Evolutionary conservation across 2,797 vertebrate genomes (phyloP).

Genomic region (Chaunax sp.): DNA sequence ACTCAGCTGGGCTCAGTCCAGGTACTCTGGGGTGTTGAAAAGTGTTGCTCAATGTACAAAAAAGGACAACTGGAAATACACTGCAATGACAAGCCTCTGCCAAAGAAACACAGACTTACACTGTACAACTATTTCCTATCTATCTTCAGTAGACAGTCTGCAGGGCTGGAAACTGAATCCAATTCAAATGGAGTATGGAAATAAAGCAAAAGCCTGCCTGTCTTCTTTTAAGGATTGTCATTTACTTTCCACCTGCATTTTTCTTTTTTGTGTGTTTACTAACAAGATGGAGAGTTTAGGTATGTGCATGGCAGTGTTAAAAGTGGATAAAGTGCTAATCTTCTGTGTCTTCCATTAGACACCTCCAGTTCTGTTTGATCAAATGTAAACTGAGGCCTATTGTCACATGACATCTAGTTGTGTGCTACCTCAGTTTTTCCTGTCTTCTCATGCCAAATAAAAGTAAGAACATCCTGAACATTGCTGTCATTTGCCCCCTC

Average conservation of each 20-base stretch:
- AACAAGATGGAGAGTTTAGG: not conserved
- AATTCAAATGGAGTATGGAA: not conserved
- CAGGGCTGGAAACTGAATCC: not conserved
- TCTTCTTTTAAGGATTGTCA: not conserved
- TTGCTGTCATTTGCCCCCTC: not conserved
- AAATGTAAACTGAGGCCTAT: not conserved
- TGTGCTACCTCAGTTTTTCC: not conserved
- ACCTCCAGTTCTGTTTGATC: not conserved
- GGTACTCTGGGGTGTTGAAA: slow-evolving; percentile 37
- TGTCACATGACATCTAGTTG: slow-evolving; percentile 1
- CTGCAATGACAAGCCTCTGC: slow-evolving; percentile 29
- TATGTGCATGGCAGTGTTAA: not conserved
- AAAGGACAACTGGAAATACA: slow-evolving; percentile 37
- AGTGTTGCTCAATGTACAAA: slow-evolving; percentile 15
- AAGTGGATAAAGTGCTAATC: slow-evolving; percentile 6
- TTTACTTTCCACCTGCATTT: not conserved
- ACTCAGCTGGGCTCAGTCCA: slow-evolving; percentile 42
- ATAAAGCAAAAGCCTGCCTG: not conserved
- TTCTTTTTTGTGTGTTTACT: not conserved
- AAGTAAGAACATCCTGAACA: not conserved
- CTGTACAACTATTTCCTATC: not conserved
- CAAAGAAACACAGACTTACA: slow-evolving; percentile 6
- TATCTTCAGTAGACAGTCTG: not conserved
- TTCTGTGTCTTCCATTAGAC: not conserved
- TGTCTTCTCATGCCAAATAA: not conserved